phyloP scores from a whole-genome alignment of 2,888 invertebrate genomes.

The Bedellia somnulentella region DNA sequence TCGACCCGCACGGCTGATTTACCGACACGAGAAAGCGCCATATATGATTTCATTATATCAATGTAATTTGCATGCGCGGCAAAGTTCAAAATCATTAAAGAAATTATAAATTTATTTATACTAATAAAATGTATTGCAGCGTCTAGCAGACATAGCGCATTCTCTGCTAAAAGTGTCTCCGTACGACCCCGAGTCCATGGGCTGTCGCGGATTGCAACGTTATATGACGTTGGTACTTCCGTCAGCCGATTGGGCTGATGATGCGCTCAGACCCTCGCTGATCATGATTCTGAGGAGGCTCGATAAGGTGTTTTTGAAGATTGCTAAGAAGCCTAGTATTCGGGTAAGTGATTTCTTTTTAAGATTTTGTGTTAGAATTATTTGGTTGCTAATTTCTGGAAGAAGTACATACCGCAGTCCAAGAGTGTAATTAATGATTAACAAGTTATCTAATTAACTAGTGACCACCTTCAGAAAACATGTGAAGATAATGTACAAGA shows the following conservation, averaged over 20 bases:
- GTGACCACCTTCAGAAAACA: no score
- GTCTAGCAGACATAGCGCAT: constrained; percentile 95
- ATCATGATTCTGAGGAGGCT: constrained; percentile 88
- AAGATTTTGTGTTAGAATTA: background rate
- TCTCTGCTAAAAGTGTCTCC: constrained; percentile 96
- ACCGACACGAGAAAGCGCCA: no score
- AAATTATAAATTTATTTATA: no score
- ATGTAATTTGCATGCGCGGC: no score
- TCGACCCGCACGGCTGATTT: no score
- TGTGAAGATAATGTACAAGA: no score
- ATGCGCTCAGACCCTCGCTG: constrained; percentile 87
- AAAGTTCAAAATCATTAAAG: no score
- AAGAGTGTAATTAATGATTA: no score
- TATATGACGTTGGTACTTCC: constrained; percentile 93
- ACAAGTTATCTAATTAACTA: no score
- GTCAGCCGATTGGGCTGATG: constrained; percentile 94
- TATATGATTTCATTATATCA: no score
- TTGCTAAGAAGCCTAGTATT: constrained; percentile 93
- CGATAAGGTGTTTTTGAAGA: constrained; percentile 96
- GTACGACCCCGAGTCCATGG: constrained; percentile 97
- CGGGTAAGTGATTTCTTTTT: constrained; percentile 51
- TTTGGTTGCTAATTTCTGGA: background rate
- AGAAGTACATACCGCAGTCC: background rate
- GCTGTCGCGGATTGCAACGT: constrained; percentile 87
- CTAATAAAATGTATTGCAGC: no score